Conservation (phyloP, 2,113 vertebrate species). For the Nettapus auritus region DNA sequence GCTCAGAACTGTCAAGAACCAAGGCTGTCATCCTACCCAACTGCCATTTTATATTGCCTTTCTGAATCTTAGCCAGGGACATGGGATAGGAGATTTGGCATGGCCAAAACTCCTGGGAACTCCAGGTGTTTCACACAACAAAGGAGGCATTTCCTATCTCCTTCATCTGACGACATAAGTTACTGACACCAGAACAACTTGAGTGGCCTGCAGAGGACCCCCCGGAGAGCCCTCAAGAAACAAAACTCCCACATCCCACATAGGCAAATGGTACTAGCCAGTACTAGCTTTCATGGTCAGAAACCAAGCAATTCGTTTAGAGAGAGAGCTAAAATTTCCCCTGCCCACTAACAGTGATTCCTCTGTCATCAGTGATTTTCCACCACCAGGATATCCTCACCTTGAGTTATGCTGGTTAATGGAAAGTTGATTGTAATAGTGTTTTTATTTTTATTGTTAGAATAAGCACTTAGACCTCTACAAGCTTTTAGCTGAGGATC, state of each 20-base stretch:
- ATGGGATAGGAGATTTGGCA: not conserved
- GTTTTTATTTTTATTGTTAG: not conserved
- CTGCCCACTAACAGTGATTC: not conserved
- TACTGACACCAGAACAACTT: not conserved
- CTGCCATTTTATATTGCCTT: not conserved
- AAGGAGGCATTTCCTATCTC: not conserved
- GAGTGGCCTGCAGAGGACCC: not conserved
- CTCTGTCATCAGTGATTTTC: not conserved
- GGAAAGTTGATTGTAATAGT: not conserved
- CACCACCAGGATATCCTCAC: not conserved
- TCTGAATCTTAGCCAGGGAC: not conserved
- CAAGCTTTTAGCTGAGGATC: not conserved
- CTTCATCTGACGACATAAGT: not conserved
- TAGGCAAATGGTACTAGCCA: not conserved
- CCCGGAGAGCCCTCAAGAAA: accelerated
- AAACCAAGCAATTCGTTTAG: not conserved
- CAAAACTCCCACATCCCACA: accelerated
- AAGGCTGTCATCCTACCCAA: not conserved
- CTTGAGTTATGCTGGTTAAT: not conserved
- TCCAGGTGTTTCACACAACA: not conserved
- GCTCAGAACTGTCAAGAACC: not conserved
- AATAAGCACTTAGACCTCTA: not conserved
- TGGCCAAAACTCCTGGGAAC: accelerated
- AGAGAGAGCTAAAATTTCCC: not conserved
- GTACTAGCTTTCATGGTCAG: not conserved